Evolutionary conservation across 2,113 vertebrate genomes (phyloP).

Genomic region (Atherinomorus stipes): DNA sequence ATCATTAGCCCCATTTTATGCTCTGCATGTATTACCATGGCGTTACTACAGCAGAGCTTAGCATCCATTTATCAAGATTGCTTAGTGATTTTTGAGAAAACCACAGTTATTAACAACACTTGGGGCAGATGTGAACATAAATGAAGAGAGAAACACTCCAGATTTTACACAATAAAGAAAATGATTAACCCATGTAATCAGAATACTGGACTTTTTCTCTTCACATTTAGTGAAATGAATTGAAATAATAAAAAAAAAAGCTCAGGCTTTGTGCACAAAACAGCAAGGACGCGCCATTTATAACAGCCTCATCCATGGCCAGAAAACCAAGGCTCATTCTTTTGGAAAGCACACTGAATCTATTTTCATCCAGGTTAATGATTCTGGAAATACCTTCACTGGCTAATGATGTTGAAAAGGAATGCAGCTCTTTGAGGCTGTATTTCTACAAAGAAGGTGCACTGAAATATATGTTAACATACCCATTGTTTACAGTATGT

Average conservation of each 20-base stretch:
- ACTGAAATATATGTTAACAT: too few species aligned
- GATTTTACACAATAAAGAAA: too few species aligned
- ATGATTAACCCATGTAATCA: too few species aligned
- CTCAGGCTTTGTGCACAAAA: background rate
- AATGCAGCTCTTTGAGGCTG: background rate
- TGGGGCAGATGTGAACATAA: too few species aligned
- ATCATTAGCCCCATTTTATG: background rate
- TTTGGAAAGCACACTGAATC: background rate
- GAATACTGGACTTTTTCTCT: too few species aligned
- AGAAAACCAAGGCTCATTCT: background rate
- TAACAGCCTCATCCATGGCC: background rate
- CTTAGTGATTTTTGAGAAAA: background rate
- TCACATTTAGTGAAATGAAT: too few species aligned
- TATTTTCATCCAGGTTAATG: constrained; percentile 9
- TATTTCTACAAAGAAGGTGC: too few species aligned
- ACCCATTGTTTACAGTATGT: too few species aligned
- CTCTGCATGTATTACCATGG: background rate
- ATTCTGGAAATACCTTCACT: background rate
- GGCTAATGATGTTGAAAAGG: background rate
- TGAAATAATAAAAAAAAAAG: too few species aligned
- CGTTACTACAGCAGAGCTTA: background rate
- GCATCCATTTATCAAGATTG: background rate
- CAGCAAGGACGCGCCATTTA: background rate
- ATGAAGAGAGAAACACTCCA: too few species aligned
- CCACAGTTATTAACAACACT: background rate